Evolutionary conservation across 2,113 vertebrate species (phyloP).

Genomic region (Hydrolagus affinis): DNA sequence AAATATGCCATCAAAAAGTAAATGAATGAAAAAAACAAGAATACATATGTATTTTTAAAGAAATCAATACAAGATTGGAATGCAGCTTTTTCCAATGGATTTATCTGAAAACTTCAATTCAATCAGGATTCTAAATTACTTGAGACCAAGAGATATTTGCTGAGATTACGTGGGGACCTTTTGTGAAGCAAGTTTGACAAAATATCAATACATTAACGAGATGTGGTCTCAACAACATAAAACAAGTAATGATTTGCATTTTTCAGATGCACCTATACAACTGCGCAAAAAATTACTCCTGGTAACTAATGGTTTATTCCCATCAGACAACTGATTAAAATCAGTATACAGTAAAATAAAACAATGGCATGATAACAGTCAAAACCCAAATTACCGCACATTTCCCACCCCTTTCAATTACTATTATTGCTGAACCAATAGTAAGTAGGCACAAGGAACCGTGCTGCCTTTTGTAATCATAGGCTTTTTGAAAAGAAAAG

Average conservation of each 20-base stretch:
- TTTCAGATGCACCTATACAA: neutral
- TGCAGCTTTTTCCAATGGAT: neutral
- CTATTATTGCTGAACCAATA: neutral
- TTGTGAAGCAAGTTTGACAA: neutral
- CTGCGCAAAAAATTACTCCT: neutral
- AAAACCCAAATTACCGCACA: neutral
- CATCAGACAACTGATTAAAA: neutral
- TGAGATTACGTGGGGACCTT: neutral
- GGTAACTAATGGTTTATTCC: neutral
- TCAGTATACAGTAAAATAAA: neutral
- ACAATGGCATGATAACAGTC: neutral
- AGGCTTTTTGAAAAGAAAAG: neutral
- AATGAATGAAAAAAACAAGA: neutral
- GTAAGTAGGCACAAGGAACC: neutral
- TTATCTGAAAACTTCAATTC: neutral
- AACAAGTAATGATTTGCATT: neutral
- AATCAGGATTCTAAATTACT: neutral
- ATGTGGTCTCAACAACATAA: neutral
- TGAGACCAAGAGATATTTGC: neutral
- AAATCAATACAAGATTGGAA: neutral
- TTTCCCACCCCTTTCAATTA: neutral
- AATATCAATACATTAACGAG: neutral
- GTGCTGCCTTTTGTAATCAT: neutral
- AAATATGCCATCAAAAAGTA: neutral
- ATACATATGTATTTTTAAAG: neutral